These are phyloP conservation scores for Limanda limanda DNA, from an alignment of 2,113 vertebrate genomes.

Conservation along the genomic window DNA sequence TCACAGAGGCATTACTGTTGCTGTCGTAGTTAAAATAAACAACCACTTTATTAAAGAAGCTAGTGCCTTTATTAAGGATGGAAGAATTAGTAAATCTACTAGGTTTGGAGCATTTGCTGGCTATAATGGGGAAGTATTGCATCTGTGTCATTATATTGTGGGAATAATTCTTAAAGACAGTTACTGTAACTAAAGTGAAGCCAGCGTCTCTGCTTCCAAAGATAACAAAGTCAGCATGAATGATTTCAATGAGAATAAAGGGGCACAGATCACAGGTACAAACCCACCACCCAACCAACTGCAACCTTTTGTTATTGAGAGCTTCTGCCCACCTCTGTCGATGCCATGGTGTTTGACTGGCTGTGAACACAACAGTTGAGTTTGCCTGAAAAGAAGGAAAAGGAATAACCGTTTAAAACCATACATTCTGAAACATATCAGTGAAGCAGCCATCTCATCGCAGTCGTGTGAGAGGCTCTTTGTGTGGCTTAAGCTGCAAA, in stretches of 20 bases:
- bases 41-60: neutral
- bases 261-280: neutral
- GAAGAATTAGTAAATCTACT: neutral
- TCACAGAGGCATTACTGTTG: neutral
- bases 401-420: neutral
- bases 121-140: neutral
- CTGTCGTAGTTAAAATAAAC: neutral
- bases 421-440: slow-evolving; percentile 1
- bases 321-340: neutral
- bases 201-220: slow-evolving; percentile 20
- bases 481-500: too few species aligned
- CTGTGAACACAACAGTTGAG: neutral
- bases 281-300: neutral
- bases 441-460: neutral
- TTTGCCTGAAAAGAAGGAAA: neutral
- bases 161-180: slow-evolving; percentile 33
- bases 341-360: neutral
- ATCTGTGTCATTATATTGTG: slow-evolving; percentile 32
- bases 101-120: neutral
- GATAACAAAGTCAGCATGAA: slow-evolving; percentile 8
- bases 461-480: neutral
- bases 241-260: slow-evolving; percentile 8
- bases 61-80: slow-evolving; percentile 49
- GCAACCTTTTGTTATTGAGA: neutral
- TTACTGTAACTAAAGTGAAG: neutral